Base-by-base conservation (phyloP, 2,113 vertebrate species). In the Haemorhous mexicanus region DNA sequence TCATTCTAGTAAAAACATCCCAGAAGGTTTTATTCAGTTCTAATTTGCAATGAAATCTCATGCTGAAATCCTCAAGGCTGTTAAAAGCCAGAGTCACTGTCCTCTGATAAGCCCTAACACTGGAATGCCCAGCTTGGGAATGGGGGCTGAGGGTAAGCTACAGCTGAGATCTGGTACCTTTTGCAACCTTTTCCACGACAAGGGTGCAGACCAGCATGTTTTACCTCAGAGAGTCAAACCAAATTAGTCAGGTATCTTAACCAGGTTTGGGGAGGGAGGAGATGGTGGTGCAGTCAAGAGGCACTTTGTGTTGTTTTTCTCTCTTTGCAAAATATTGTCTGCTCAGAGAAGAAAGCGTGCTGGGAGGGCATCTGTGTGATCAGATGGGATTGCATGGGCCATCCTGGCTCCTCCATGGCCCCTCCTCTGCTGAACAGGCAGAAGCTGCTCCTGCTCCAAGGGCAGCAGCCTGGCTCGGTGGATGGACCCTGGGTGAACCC, bases 361-460 rank as follows among this genome's bases (percentile, higher is more conserved):
- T 52, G 9, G 1, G 2, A 58, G 27, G 16, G 10, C 7, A 39
- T 27, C 16, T 44, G 4, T n/a, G 2, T 53, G 32, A 33, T 49
- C 33, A 28, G 32, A 14, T 23, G 33, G 49, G 41, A 7, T 44
- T 83, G 8, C 0, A 0, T 7, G 19, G 53, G 20, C 16, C 39
- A 39, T 12, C 52, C 11, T 27, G n/a, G 32, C 46, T 69, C 16
- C 20, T 81, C 17, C 5, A 2, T 20, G 35, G 26, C 59, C 18
- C 6, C 18, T 78, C 41, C 67, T 78, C 30, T 70, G 56, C 20
- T 58, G 21, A 56, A 9, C 4, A 26, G 20, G 61, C 12, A 82
- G 66, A 69, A 59, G 35, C 16, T 61, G 4, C 32, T 2, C 4
- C 66, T 74, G 47, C 47, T 80, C 53, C 14, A 20, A 14, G n/a